Evolutionary conservation across 2,113 vertebrate genomes (phyloP).

Genomic region (Mesoclemmys tuberculata): DNA sequence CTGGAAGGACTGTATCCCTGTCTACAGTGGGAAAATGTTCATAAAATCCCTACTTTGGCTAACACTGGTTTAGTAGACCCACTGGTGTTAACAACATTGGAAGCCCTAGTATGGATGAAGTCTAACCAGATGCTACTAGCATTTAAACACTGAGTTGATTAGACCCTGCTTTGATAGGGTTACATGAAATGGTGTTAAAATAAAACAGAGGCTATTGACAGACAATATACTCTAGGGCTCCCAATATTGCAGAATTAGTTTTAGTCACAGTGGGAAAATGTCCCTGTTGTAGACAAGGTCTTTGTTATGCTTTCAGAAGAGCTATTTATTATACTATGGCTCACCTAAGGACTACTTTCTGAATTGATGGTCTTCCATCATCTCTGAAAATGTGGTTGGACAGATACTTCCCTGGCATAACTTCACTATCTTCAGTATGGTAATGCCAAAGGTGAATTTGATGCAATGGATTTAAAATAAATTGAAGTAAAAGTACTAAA

Average conservation of each 20-base stretch:
- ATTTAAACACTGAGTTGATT: not conserved
- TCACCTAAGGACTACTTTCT: slow-evolving; percentile 37
- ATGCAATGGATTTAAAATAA: not conserved
- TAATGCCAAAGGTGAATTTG: not conserved
- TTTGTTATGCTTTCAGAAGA: slow-evolving; percentile 66
- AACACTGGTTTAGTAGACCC: not conserved
- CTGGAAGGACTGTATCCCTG: not conserved
- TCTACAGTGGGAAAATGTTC: slow-evolving; percentile 18
- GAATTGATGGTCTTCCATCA: slow-evolving; percentile 54
- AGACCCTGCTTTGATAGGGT: not conserved
- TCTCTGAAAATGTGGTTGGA: not conserved
- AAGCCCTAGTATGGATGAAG: accelerated
- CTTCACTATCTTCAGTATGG: not conserved
- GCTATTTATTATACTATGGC: slow-evolving; percentile 61
- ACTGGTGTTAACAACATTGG: not conserved
- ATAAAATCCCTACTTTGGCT: not conserved
- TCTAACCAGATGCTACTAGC: not conserved
- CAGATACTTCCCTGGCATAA: not conserved
- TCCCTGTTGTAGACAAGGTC: slow-evolving; percentile 57
- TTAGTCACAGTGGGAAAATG: slow-evolving; percentile 50
- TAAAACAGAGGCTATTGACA: slow-evolving; percentile 30
- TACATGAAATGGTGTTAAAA: slow-evolving; percentile 9
- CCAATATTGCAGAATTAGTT: slow-evolving; percentile 9
- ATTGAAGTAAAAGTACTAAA: not conserved
- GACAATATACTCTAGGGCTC: slow-evolving; percentile 15